Evolutionary conservation across 2,113 vertebrate species (phyloP), one percentile per base, ranked within the genome.

Genomic region (Pristiophorus japonicus): DNA sequence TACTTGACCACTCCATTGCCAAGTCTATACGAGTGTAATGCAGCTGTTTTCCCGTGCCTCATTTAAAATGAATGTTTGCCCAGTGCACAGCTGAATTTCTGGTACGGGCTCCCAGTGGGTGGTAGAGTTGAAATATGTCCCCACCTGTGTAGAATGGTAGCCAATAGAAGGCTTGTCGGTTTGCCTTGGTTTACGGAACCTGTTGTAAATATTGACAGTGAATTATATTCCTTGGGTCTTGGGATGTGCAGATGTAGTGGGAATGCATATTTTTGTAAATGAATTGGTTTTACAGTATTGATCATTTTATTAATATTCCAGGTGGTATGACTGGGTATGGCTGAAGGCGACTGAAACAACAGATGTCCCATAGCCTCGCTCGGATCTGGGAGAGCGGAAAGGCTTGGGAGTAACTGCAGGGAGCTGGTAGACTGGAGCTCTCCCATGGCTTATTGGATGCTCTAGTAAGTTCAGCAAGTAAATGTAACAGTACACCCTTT

Each of bases 291-390:
- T 92, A 22, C 1, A 18, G 4, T 92, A 92, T 38, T 92, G 20
- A 63, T 92, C 30, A 34, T 92, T 92, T 63, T 38, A 63, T 92
- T 92, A 34, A 22, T 65, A 94, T 94, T 94, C 11, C 42, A 94
- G 93, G 63, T 70, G 93, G 24, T 94, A 45, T 94, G 66, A 70
- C 38, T 94, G 93, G 65, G 14, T 51, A 94, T 47, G 42, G 93
- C 42, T 34, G 93, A 70, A 70, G 45, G 22, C 45, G 27, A 70
- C 27, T 94, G 66, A 70, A 94, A 70, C 73, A 11, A 14, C 45
- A 47, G 45, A 0, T 12, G 27, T 30, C 45, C 42, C 66, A 16
- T 93, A 34, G 18, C 63, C n/a, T 66, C n/a, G 12, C 24, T 67
- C 42, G 4, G 38, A 70, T 47, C 42, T 94, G 93, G 93, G 24